A percentile compares a stretch with the other conserved stretches of the same genome.
These are phyloP conservation scores for Lepidotrigona ventralis DNA, from an alignment of 1,140 invertebrate species.

Conservation along the genomic window DNA sequence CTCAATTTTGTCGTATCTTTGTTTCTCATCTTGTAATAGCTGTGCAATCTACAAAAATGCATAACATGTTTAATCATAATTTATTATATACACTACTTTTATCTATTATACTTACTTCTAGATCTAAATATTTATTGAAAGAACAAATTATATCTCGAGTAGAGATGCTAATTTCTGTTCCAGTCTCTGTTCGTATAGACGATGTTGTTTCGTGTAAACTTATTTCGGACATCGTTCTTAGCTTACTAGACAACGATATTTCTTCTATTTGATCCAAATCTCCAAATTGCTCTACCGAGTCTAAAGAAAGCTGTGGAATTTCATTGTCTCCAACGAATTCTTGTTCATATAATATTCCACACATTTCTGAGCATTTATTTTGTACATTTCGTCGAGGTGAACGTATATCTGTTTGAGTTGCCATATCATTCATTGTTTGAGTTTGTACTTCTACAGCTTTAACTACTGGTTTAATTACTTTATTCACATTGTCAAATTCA, in stretches of 20 bases:
- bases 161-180: conserved; percentile 79
- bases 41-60: conserved; percentile 73
- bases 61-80: background rate
- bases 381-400: conserved; percentile 55
- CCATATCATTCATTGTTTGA: conserved; percentile 78
- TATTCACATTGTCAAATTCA: conserved; percentile 28
- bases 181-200: conserved; percentile 79
- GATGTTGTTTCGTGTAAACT: conserved; percentile 79
- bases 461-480: conserved; percentile 41
- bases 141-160: conserved; percentile 77
- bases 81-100: background rate
- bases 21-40: conserved; percentile 77
- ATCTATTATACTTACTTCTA: conserved; percentile 66
- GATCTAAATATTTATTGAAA: conserved; percentile 77
- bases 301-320: conserved; percentile 66
- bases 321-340: conserved; percentile 48
- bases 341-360: conserved; percentile 32
- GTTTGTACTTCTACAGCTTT: conserved; percentile 78
- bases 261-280: conserved; percentile 74
- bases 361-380: conserved; percentile 61
- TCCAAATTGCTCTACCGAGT: conserved; percentile 72
- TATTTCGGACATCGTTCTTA: conserved; percentile 78
- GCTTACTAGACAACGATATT: conserved; percentile 73
- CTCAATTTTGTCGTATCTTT: conserved; percentile 79
- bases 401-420: conserved; percentile 75